phyloP scores from a whole-genome alignment of 2,888 invertebrate genomes.

The Mythimna albipuncta region DNA sequence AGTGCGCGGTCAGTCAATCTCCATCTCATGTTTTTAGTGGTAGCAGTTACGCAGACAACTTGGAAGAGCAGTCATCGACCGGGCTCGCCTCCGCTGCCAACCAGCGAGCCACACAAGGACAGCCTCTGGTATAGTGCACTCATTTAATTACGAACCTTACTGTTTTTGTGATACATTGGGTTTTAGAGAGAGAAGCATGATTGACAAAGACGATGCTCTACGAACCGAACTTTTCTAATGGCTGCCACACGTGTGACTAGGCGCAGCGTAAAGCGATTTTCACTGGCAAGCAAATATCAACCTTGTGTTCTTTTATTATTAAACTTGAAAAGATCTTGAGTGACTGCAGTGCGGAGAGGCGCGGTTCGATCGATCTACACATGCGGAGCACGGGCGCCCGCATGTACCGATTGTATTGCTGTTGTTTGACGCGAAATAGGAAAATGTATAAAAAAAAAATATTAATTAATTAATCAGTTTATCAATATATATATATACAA shows the following conservation, averaged over 20 bases:
- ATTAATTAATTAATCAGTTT: too few relatives aligned
- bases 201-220: not conserved
- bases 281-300: not conserved
- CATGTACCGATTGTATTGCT: too few relatives aligned
- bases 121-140: conserved; percentile 75
- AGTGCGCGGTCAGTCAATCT: too few relatives aligned
- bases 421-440: too few relatives aligned
- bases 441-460: too few relatives aligned
- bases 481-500: too few relatives aligned
- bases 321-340: not conserved
- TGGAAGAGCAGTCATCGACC: conserved; percentile 86
- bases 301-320: not conserved
- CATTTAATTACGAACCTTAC: not conserved
- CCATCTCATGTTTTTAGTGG: conserved; percentile 72
- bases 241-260: not conserved
- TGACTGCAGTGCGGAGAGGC: too few relatives aligned
- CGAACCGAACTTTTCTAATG: not conserved
- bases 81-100: conserved; percentile 82
- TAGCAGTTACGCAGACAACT: conserved; percentile 92
- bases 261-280: not conserved
- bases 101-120: conserved; percentile 80
- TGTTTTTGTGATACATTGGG: not conserved
- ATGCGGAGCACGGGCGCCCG: too few relatives aligned
- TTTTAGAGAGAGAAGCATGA: not conserved
- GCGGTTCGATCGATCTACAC: too few relatives aligned